phyloP scores from a whole-genome alignment of 2,888 invertebrate species.

The Sthenelais limicola region DNA sequence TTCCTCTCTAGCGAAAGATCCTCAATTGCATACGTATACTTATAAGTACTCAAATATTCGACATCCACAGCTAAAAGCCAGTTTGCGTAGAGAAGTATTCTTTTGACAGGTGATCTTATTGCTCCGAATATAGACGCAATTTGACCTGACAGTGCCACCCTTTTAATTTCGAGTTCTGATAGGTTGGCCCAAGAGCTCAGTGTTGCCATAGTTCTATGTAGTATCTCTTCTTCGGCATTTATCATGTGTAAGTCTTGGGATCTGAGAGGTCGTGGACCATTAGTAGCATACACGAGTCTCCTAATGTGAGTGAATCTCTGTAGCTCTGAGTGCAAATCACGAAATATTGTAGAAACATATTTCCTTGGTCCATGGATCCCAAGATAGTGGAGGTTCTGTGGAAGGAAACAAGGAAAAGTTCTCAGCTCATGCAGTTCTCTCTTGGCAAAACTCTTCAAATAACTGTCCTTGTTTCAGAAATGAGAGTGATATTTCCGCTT shows the following conservation, averaged over 20 bases:
- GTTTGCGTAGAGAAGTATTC: slow-evolving; percentile 20
- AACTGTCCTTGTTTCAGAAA: no score
- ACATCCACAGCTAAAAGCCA: slow-evolving; percentile 39
- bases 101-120: slow-evolving; percentile 21
- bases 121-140: slow-evolving; percentile 30
- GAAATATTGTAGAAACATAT: slow-evolving; percentile 37
- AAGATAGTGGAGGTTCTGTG: slow-evolving; percentile 40
- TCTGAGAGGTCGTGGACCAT: slow-evolving; percentile 35
- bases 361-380: slow-evolving; percentile 44
- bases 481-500: no score
- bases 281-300: slow-evolving; percentile 40
- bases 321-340: slow-evolving; percentile 41
- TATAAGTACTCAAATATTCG: slow-evolving; percentile 27
- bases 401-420: no score
- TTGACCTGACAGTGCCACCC: slow-evolving; percentile 25
- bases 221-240: slow-evolving; percentile 26
- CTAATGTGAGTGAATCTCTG: slow-evolving; percentile 29
- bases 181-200: slow-evolving; percentile 43
- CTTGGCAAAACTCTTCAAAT: no score
- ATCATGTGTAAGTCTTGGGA: slow-evolving; percentile 10
- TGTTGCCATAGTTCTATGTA: slow-evolving; percentile 15
- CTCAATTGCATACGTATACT: slow-evolving; percentile 33
- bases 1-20: slow-evolving; percentile 43
- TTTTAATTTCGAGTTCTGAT: slow-evolving; percentile 37
- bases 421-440: no score